These are phyloP conservation scores for Salarias fasciatus DNA, from an alignment of 2,797 vertebrate species.

Conservation along the genomic window DNA sequence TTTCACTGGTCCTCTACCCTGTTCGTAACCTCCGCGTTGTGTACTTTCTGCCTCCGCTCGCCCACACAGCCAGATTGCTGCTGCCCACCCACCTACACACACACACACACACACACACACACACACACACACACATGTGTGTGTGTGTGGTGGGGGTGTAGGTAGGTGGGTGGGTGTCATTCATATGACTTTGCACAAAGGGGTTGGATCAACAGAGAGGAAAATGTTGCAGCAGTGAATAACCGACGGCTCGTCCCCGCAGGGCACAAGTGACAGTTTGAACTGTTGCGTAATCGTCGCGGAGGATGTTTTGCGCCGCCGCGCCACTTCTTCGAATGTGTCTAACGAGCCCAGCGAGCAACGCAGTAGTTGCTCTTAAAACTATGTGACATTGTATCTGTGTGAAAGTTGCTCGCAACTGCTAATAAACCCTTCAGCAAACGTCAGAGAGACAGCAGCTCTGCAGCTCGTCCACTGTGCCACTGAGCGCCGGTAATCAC, in stretches of 20 bases:
- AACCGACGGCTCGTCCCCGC: constrained; percentile 14
- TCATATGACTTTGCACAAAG: constrained; percentile 12
- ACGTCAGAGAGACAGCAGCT: too few species aligned
- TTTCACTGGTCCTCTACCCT: constrained; percentile 21
- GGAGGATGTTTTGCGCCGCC: constrained; percentile 21
- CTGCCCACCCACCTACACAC: constrained; percentile 13
- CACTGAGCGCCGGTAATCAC: too few species aligned
- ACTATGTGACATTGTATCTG: too few species aligned
- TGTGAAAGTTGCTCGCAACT: too few species aligned
- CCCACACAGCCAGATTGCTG: constrained; percentile 19
- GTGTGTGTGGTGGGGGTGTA: too few species aligned
- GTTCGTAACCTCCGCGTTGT: constrained; percentile 44
- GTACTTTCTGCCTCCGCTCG: constrained; percentile 22
- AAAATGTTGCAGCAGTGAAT: constrained; percentile 12
- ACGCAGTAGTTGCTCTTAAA: too few species aligned
- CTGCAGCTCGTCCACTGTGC: too few species aligned
- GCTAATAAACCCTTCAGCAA: too few species aligned
- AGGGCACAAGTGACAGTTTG: constrained; percentile 13
- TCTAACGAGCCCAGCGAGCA: not conserved
- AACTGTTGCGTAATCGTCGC: constrained; percentile 31
- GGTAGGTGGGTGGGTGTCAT: too few species aligned
- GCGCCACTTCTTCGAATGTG: not conserved
- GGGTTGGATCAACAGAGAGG: constrained; percentile 35
- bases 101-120: too few species aligned
- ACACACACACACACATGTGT: not conserved